A percentile compares a stretch with the other conserved stretches of the same genome.
phyloP scores from a whole-genome alignment of 2,888 invertebrate genomes.

The Labia minor region DNA sequence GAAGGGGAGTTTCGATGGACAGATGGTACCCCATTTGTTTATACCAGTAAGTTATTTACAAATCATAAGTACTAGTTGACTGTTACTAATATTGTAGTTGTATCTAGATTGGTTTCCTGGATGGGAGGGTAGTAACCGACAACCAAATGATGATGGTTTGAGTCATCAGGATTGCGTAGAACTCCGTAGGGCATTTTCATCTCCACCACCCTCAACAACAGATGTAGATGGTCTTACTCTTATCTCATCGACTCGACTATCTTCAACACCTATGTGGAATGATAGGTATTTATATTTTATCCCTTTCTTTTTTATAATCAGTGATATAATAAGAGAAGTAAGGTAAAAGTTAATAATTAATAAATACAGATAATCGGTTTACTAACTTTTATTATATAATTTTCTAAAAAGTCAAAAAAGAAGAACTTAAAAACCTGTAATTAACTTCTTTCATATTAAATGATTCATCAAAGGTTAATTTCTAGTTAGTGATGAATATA shows the following conservation, averaged over 20 bases:
- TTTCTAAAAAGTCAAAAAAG: no score
- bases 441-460: no score
- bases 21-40: conserved; percentile 60
- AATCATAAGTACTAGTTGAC: not conserved
- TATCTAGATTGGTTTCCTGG: conserved; percentile 71
- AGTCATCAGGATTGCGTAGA: conserved; percentile 75
- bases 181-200: conserved; percentile 53
- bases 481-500: no score
- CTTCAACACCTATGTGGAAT: conserved; percentile 66
- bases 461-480: no score
- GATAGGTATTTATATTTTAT: conserved; percentile 46
- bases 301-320: no score
- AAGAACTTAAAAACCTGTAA: no score
- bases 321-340: no score
- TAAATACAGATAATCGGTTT: no score
- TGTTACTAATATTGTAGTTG: conserved; percentile 24
- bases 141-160: conserved; percentile 73
- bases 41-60: conserved; percentile 52
- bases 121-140: conserved; percentile 58
- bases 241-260: conserved; percentile 30
- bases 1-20: conserved; percentile 76
- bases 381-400: conserved; percentile 14
- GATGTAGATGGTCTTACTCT: conserved; percentile 33
- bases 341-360: no score
- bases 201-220: conserved; percentile 35